Conservation (phyloP, 1,140 invertebrate species). For the Hypsibius dujardini region DNA sequence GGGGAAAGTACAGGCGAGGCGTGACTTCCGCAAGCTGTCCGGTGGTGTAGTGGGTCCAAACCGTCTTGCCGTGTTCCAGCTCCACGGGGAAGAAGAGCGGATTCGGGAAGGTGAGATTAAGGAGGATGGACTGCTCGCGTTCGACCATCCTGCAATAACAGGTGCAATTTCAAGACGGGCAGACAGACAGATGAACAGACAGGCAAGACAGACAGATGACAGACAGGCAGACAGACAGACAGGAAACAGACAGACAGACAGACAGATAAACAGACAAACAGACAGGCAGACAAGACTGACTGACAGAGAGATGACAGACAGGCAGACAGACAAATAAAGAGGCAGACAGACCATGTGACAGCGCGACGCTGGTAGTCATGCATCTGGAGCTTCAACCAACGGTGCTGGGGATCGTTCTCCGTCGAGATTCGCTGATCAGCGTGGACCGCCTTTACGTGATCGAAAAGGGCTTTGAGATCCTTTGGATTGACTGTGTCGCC, state of each 20-base stretch:
- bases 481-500: background rate
- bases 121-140: conserved; percentile 16
- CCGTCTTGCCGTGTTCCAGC: conserved; percentile 29
- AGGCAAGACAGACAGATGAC: too few species aligned
- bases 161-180: too few species aligned
- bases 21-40: conserved; percentile 27
- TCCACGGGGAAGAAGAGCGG: conserved; percentile 31
- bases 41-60: conserved; percentile 40
- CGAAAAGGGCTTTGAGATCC: background rate
- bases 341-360: conserved; percentile 16
- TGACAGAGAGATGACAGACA: too few species aligned
- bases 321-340: too few species aligned
- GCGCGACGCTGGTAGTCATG: conserved; percentile 19
- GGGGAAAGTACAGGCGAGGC: conserved; percentile 23
- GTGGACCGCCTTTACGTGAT: background rate
- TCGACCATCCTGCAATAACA: conserved; percentile 2
- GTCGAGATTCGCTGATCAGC: background rate
- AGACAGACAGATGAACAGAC: too few species aligned
- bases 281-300: too few species aligned
- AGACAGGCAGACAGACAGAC: too few species aligned
- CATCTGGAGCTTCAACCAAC: background rate
- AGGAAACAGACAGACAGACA: too few species aligned
- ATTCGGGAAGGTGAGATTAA: conserved; percentile 26
- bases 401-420: background rate
- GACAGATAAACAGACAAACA: too few species aligned